Evolutionary conservation across 2,888 invertebrate genomes (phyloP).

Genomic region (Artemia sinica): DNA sequence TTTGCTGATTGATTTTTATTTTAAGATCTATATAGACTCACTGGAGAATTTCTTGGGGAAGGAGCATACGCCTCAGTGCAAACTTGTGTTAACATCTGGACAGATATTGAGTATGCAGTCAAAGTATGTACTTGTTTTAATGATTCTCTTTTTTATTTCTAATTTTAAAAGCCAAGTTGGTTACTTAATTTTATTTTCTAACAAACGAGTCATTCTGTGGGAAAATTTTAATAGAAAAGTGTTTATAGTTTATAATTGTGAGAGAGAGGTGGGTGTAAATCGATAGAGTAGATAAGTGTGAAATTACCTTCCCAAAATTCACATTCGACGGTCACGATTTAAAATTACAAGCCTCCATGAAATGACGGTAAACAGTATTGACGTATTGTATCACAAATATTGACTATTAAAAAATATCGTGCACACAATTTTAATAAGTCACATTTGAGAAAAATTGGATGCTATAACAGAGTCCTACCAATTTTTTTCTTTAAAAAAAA

Average conservation of each 20-base stretch:
- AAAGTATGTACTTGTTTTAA: conserved; percentile 37
- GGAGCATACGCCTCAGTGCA: conserved; percentile 92
- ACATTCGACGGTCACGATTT: too few relatives aligned
- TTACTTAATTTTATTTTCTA: conserved; percentile 11
- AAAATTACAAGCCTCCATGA: too few relatives aligned
- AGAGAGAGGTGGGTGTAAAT: too few relatives aligned
- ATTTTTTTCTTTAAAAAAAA: too few relatives aligned
- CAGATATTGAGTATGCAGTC: conserved; percentile 85
- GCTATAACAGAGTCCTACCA: too few relatives aligned
- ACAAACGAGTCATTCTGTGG: background rate
- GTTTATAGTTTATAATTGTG: background rate
- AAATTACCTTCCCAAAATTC: too few relatives aligned
- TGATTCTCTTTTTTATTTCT: background rate
- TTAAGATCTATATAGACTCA: conserved; percentile 79
- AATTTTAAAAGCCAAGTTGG: background rate
- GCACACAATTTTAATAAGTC: too few relatives aligned
- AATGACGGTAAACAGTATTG: too few relatives aligned
- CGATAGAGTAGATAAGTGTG: too few relatives aligned
- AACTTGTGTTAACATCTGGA: conserved; percentile 77
- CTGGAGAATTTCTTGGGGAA: conserved; percentile 85
- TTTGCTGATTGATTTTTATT: background rate
- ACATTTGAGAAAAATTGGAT: too few relatives aligned
- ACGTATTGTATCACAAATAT: too few relatives aligned
- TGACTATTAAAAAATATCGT: too few relatives aligned
- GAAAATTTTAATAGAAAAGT: conserved; percentile 19